A percentile compares a stretch with the other conserved stretches of the same genome.
Evolutionary conservation across 2,888 invertebrate species (phyloP).

Genomic region (Cloeon dipterum): DNA sequence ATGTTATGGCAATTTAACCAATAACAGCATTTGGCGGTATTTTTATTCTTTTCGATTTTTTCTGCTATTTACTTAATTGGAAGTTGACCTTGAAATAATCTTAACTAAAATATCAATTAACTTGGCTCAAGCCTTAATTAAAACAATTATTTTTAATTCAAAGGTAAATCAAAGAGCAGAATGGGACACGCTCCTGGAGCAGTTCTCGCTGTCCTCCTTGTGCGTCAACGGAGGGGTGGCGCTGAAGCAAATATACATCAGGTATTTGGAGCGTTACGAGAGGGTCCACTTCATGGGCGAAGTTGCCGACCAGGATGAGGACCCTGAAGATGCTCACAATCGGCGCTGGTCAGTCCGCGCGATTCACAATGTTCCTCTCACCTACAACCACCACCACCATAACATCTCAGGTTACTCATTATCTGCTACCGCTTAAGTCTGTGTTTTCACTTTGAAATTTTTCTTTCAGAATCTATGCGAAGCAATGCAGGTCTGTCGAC

Average conservation of each 20-base stretch:
- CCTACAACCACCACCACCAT: slow-evolving; percentile 59
- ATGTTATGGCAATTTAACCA: too few relatives aligned
- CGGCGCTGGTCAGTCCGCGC: slow-evolving; percentile 38
- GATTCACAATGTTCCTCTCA: slow-evolving; percentile 42
- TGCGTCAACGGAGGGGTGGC: slow-evolving; percentile 78
- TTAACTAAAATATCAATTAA: too few relatives aligned
- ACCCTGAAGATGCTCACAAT: slow-evolving; percentile 60
- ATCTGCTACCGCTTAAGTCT: not conserved
- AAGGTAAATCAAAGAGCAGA: slow-evolving; percentile 76
- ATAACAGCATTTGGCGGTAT: too few relatives aligned
- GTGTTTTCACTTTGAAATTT: slow-evolving; percentile 9
- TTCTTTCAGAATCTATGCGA: slow-evolving; percentile 30
- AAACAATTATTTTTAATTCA: too few relatives aligned
- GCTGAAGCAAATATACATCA: slow-evolving; percentile 60
- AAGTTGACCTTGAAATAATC: too few relatives aligned
- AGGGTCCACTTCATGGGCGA: slow-evolving; percentile 74
- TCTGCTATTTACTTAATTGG: too few relatives aligned
- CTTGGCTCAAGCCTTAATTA: too few relatives aligned
- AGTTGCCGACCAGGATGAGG: slow-evolving; percentile 62
- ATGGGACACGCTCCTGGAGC: slow-evolving; percentile 62
- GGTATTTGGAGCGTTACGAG: slow-evolving; percentile 67
- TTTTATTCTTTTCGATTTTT: too few relatives aligned
- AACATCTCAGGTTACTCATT: slow-evolving; percentile 34
- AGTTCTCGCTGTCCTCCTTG: slow-evolving; percentile 51
- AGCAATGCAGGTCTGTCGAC: slow-evolving; percentile 41